Base-by-base conservation (phyloP, 2,888 invertebrate species). In the Elegia similella region DNA sequence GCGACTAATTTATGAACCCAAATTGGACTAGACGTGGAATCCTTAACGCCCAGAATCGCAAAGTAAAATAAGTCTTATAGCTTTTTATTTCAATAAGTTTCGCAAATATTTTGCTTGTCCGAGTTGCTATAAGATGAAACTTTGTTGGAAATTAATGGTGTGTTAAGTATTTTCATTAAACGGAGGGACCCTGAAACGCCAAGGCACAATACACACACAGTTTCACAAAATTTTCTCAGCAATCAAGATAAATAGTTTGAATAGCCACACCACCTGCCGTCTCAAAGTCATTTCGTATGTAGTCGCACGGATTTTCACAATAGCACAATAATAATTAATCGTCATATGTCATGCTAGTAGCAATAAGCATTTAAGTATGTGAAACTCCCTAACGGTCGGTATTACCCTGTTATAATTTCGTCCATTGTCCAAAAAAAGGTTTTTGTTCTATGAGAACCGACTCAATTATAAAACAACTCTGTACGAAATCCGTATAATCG, bases 371-470 rank as follows among this genome's bases (percentile, higher is more conserved):
- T 81, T 88, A 86, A 86, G 83, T 84, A 91, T 88, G 91, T 89
- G 91, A 90, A 91, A 84, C 76, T 80, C 69, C 69, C 70, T 80
- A 83, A 82, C 81, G 80, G 80, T 74, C 75, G 74, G 76, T 83
- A 80, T 84, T 84, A 83, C 83, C 76, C 83, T 83, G 86, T 86
- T 88, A 89, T 87, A 88, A 86, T 90, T 89, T 86, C 72, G 84
- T 82, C 85, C 78, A 90, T 91, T 91, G 90, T 91, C 90, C 88
- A 80, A 84, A 82, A 44, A 64, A 80, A 69, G 73, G 76, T 78
- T 86, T 84, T 88, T 82, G 85, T 89, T 88, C 86, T 88, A 84
- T 90, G 91, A 78, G 91, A 91, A 91, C 90, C 80, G 80, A 78
- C 84, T 86, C 89, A 90, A 91, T 91, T 91, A 90, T 85, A 73